These are phyloP conservation scores for Myxocyprinus asiaticus DNA, from an alignment of 2,113 vertebrate genomes.

Conservation along the genomic window DNA sequence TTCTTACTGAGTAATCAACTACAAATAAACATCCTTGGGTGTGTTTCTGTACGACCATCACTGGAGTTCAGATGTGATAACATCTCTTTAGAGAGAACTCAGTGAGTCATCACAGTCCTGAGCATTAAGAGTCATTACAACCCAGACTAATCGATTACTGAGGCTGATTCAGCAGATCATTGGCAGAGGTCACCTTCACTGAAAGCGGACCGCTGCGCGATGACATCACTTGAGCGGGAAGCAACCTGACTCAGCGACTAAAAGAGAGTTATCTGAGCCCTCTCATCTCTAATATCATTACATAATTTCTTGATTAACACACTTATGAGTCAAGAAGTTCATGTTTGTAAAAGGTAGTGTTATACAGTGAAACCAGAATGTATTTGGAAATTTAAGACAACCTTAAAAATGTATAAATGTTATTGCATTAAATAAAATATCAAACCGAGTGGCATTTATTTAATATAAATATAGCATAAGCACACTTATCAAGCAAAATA, in stretches of 20 bases:
- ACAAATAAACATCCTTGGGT: conserved; percentile 6
- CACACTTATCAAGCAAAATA: no score
- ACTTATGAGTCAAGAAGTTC: not conserved
- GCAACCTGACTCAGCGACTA: conserved; percentile 47
- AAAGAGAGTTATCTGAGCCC: conserved; percentile 15
- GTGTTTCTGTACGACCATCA: not conserved
- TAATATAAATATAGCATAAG: no score
- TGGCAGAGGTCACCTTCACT: conserved; percentile 44
- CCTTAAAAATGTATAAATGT: no score
- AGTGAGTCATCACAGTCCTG: conserved; percentile 45
- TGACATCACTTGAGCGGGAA: conserved; percentile 49
- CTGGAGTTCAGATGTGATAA: not conserved
- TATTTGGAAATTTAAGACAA: no score
- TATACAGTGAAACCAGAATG: not conserved
- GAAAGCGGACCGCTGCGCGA: not conserved
- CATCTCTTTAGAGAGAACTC: conserved; percentile 21
- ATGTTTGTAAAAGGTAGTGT: not conserved
- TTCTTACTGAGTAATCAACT: conserved; percentile 7
- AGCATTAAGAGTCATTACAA: conserved; percentile 54
- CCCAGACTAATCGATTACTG: conserved; percentile 55
- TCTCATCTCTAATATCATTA: conserved; percentile 25
- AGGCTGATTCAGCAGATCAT: conserved; percentile 32
- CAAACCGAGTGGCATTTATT: no score
- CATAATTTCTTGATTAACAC: conserved; percentile 37
- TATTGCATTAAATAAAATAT: no score